Percentiles rank a stretch among this genome's conserved stretches.
Evolutionary conservation across 2,888 invertebrate species (phyloP).

Genomic region (Steinernema scapterisci): DNA sequence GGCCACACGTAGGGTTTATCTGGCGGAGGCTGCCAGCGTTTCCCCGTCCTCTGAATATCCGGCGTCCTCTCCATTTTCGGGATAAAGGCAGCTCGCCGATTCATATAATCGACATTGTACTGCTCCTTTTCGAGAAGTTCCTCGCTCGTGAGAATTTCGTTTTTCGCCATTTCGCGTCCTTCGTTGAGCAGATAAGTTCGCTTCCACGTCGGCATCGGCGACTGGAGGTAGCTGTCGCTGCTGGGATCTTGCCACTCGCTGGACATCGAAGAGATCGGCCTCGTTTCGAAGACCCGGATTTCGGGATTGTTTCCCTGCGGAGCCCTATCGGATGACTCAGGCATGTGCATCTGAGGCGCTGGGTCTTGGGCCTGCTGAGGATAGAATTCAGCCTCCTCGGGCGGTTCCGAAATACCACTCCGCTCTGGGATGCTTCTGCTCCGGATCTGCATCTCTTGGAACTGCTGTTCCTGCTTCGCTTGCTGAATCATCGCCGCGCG

Average conservation of each 20-base stretch:
- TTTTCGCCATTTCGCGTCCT: slow-evolving; percentile 50
- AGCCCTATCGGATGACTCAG: slow-evolving; percentile 34
- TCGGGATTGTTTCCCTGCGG: slow-evolving; percentile 15
- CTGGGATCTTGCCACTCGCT: slow-evolving; percentile 39
- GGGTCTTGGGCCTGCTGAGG: slow-evolving; percentile 22
- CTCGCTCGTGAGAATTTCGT: slow-evolving; percentile 64
- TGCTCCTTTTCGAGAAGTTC: slow-evolving; percentile 63
- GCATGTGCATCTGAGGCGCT: slow-evolving; percentile 14
- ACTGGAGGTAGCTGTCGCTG: slow-evolving; percentile 35
- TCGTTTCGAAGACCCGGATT: slow-evolving; percentile 63
- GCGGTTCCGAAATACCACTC: background rate
- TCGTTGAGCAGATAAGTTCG: slow-evolving; percentile 59
- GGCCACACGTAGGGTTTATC: slow-evolving; percentile 64
- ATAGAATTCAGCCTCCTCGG: background rate
- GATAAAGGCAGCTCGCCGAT: slow-evolving; percentile 64
- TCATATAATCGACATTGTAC: slow-evolving; percentile 65
- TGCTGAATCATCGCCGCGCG: slow-evolving; percentile 2
- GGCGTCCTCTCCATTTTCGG: slow-evolving; percentile 57
- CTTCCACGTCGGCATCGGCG: slow-evolving; percentile 52
- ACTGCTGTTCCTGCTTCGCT: slow-evolving; percentile 10
- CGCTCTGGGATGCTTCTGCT: background rate
- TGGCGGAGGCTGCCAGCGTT: slow-evolving; percentile 67
- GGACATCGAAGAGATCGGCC: slow-evolving; percentile 60
- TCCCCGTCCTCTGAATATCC: slow-evolving; percentile 48
- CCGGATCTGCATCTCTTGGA: slow-evolving; percentile 6